Evolutionary conservation across 64 coral and sea anemone species (phyloP).

Genomic region (Stylophora pistillata): DNA sequence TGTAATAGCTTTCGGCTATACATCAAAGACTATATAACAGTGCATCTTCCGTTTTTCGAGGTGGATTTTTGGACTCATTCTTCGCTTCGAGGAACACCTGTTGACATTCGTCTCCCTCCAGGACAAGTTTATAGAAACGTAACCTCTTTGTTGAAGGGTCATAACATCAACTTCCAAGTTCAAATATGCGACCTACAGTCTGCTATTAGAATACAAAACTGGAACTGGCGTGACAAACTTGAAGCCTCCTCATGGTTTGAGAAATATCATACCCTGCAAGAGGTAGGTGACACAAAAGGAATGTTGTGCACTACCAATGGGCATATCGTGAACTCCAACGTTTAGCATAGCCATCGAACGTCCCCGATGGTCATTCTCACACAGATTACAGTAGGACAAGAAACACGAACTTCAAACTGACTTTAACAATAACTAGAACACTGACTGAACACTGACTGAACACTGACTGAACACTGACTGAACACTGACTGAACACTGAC

Average conservation of each 20-base stretch:
- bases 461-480: no score
- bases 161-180: slow-evolving; percentile 24
- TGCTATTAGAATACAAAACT: slow-evolving; percentile 8
- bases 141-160: background rate
- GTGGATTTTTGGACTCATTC: slow-evolving; percentile 50
- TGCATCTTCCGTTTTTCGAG: background rate
- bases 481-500: no score
- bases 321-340: no score
- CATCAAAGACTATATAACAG: no score
- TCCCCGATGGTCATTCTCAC: no score
- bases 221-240: background rate
- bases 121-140: slow-evolving; percentile 18
- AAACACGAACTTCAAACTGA: no score
- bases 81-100: background rate
- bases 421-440: no score
- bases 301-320: no score
- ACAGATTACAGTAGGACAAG: no score
- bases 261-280: slow-evolving; percentile 15
- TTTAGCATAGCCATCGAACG: no score
- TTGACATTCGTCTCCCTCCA: slow-evolving; percentile 39
- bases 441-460: no score
- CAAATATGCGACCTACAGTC: slow-evolving; percentile 42
- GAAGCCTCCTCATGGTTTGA: slow-evolving; percentile 30
- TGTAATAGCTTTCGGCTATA: no score
- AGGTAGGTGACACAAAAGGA: slow-evolving; percentile 11